These are phyloP conservation scores for Atta texana DNA, from an alignment of 1,140 invertebrate genomes.

Conservation along the genomic window DNA sequence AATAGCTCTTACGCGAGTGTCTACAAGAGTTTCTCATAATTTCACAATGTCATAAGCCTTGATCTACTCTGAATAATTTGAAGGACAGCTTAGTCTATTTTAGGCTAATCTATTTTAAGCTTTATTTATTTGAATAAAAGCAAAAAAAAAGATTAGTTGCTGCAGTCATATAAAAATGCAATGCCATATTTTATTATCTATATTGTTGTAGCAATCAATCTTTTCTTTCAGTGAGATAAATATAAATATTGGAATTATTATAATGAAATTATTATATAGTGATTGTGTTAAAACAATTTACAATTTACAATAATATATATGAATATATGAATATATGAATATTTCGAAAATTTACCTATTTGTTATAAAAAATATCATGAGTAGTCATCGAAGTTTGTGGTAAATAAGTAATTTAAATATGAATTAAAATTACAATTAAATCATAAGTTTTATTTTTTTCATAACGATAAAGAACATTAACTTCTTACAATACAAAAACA, in stretches of 20 bases:
- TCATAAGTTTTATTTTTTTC: neutral
- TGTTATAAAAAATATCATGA: no score
- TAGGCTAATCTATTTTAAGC: neutral
- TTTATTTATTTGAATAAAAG: neutral
- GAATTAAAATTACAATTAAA: neutral
- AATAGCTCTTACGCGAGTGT: slow-evolving; percentile 15
- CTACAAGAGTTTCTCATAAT: slow-evolving; percentile 4
- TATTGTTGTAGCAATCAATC: no score
- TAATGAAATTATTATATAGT: neutral
- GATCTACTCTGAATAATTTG: neutral
- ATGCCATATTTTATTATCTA: no score
- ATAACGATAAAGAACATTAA: neutral
- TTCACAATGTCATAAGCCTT: neutral
- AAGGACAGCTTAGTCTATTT: neutral
- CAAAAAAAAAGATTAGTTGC: no score
- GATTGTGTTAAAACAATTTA: neutral
- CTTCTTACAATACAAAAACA: neutral
- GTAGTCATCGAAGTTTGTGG: neutral
- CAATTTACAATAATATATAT: no score
- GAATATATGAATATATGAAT: neutral
- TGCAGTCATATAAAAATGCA: no score
- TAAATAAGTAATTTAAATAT: neutral
- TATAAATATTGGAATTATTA: neutral
- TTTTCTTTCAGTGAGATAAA: no score
- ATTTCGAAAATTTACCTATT: neutral